A percentile compares a stretch with the other conserved stretches of the same genome.
These are phyloP conservation scores for Pseudomyrmex flavicornis DNA, from an alignment of 1,140 invertebrate species.

Conservation along the genomic window DNA sequence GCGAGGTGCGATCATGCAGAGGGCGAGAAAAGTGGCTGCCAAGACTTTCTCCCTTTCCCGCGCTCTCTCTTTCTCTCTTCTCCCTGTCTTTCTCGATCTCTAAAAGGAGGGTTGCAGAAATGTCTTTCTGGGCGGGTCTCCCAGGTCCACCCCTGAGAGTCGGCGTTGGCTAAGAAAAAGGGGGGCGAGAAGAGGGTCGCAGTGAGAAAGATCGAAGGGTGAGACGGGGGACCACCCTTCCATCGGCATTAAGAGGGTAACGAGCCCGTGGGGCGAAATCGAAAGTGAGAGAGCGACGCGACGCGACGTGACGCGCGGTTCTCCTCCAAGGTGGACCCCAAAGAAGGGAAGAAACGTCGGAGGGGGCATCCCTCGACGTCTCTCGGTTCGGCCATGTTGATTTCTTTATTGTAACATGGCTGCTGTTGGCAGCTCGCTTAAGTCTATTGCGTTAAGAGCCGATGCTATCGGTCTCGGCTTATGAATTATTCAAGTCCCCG, in stretches of 20 bases:
- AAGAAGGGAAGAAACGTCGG: slow-evolving; percentile 50
- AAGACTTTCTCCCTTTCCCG: slow-evolving; percentile 58
- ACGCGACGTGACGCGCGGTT: slow-evolving; percentile 42
- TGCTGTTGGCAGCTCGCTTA: slow-evolving; percentile 83
- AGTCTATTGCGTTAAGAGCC: slow-evolving; percentile 79
- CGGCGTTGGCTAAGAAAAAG: slow-evolving; percentile 77
- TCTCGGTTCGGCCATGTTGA: slow-evolving; percentile 77
- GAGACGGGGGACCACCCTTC: slow-evolving; percentile 71
- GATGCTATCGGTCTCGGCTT: slow-evolving; percentile 75
- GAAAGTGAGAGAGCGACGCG: slow-evolving; percentile 75
- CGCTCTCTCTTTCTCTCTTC: not conserved
- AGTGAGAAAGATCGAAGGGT: slow-evolving; percentile 62
- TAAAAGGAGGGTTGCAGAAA: slow-evolving; percentile 69
- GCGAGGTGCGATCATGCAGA: slow-evolving; percentile 56
- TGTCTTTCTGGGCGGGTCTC: slow-evolving; percentile 74
- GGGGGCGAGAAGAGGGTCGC: slow-evolving; percentile 60
- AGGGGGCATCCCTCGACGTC: slow-evolving; percentile 27
- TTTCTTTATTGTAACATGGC: slow-evolving; percentile 83
- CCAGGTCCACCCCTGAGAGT: slow-evolving; percentile 75
- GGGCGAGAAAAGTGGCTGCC: slow-evolving; percentile 69
- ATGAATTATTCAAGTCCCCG: slow-evolving; percentile 78
- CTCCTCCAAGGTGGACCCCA: slow-evolving; percentile 59
- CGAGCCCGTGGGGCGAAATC: slow-evolving; percentile 79
- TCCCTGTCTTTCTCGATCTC: slow-evolving; percentile 11
- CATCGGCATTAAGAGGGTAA: slow-evolving; percentile 76